A percentile compares a stretch with the other conserved stretches of the same genome.
Conservation (phyloP, 2,888 invertebrate genomes). For the Ariolimax columbianus region DNA sequence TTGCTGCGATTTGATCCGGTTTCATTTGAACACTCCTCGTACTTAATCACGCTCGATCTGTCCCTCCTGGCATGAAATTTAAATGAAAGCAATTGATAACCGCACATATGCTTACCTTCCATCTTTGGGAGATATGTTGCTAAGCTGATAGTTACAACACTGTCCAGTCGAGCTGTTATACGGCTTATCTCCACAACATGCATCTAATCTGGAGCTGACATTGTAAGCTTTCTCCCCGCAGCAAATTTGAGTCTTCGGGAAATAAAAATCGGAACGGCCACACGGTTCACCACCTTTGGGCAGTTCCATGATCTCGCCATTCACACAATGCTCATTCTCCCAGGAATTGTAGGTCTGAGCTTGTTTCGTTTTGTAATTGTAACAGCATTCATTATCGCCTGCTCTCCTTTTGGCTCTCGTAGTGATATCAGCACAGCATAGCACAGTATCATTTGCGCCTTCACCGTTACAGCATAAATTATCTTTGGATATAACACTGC, state of each 20-base stretch:
- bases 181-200: conserved; percentile 11
- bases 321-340: conserved; percentile 10
- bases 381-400: conserved; percentile 37
- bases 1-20: too few relatives aligned
- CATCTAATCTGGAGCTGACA: not conserved
- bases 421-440: conserved; percentile 19
- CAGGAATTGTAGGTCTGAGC: not conserved
- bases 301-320: not conserved
- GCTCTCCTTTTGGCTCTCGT: not conserved
- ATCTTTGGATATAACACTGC: not conserved
- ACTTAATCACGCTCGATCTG: too few relatives aligned
- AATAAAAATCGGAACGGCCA: not conserved
- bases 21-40: too few relatives aligned
- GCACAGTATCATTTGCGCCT: not conserved
- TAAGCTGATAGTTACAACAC: conserved; percentile 8
- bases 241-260: conserved; percentile 9
- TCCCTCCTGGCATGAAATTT: too few relatives aligned
- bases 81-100: too few relatives aligned
- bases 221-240: conserved; percentile 1
- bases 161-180: not conserved
- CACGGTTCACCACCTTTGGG: conserved; percentile 2
- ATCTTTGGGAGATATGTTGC: conserved; percentile 18
- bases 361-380: not conserved
- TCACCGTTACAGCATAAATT: conserved; percentile 31
- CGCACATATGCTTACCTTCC: conserved; percentile 2